Evolutionary conservation across 2,113 vertebrate species (phyloP), one percentile per base, ranked within the genome.

Genomic region (Petroica traversi): DNA sequence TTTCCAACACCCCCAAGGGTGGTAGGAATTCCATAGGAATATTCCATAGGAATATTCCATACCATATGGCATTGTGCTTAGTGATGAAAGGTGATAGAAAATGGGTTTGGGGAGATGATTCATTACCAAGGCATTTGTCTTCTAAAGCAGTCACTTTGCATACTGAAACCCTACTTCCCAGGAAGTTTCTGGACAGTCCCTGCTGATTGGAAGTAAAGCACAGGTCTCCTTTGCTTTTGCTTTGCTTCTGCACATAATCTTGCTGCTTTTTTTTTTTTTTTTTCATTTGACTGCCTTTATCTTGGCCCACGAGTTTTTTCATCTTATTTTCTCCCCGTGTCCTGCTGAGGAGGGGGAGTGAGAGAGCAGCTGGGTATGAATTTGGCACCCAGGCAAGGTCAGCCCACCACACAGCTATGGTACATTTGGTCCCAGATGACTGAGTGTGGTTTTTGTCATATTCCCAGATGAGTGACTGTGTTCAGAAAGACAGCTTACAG

Each of bases 111-210:
- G 2, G 5, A 12, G n/a, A 45, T 40, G 41, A 55, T 79, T 83
- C 3, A 3, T 46, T 72, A 9, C 26, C 7, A 31, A 79, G 25
- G 6, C 0, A 0, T 49, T 92, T 63, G 9, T 45, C 48, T 88
- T 40, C 41, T 20, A 23, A 63, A 64, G 74, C 40, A 85, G 26
- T 6, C 0, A 0, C 45, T 51, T 28, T 26, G 28, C 19, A 8
- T 11, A 31, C 12, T 49, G 46, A 28, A 18, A 7, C 23, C 6
- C 11, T 38, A 5, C 33, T 76, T 72, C 52, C 33, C 45, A 33
- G n/a, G 19, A 72, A 55, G 10, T 17, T 22, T 34, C n/a, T 52
- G 59, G n/a, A 73, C 46, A 52, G 43, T 1, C 0, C 57, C 36
- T 64, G 49, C 19, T 81, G 24, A 34, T 51, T 22, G 33, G 29